Percentiles rank a stretch among this genome's conserved stretches.
Evolutionary conservation across 2,113 vertebrate species (phyloP).

Genomic region (Oenanthe melanoleuca): DNA sequence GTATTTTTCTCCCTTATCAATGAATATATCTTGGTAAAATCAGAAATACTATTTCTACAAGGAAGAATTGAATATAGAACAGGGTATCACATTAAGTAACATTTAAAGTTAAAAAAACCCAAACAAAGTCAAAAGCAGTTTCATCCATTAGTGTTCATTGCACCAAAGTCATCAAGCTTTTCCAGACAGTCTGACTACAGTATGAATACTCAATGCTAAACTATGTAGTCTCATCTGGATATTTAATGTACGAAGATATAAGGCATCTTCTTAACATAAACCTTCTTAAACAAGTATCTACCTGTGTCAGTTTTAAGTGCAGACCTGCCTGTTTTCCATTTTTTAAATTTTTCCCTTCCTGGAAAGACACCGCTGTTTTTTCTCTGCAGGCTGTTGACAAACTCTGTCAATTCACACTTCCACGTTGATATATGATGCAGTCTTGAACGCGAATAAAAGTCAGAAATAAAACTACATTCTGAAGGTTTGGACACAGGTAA

Average conservation of each 20-base stretch:
- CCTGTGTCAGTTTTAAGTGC: conserved; percentile 79
- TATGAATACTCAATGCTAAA: background rate
- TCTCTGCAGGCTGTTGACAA: conserved; percentile 89
- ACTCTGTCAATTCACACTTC: conserved; percentile 93
- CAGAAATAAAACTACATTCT: conserved; percentile 88
- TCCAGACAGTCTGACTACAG: background rate
- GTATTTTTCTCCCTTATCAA: background rate
- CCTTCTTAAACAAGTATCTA: conserved; percentile 75
- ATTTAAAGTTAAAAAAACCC: background rate
- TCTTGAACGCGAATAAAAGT: conserved; percentile 93
- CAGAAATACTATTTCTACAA: background rate
- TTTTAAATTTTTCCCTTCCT: conserved; percentile 93
- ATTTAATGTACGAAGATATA: background rate
- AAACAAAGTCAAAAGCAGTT: background rate
- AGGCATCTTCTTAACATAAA: conserved; percentile 40
- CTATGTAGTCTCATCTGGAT: background rate
- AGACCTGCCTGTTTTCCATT: conserved; percentile 81
- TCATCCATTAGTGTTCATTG: background rate
- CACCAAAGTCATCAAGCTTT: background rate
- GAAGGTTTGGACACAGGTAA: conserved; percentile 74
- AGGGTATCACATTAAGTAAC: background rate
- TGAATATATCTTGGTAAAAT: background rate
- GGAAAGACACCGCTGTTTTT: conserved; percentile 83
- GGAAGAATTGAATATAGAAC: background rate
- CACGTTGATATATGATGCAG: conserved; percentile 96